These are phyloP conservation scores for Thripadectes ignobilis DNA, from an alignment of 2,797 vertebrate genomes.

Conservation along the genomic window DNA sequence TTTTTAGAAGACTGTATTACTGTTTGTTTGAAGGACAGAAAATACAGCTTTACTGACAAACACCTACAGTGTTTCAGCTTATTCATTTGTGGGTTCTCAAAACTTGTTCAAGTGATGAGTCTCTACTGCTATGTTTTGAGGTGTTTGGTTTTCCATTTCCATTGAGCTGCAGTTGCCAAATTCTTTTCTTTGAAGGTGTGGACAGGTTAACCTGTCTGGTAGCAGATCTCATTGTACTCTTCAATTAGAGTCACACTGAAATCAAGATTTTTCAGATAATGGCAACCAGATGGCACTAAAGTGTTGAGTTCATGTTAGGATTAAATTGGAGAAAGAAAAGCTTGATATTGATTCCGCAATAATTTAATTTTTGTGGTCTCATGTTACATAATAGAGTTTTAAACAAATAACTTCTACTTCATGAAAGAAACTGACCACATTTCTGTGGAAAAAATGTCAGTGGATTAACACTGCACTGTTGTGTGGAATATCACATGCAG, in stretches of 20 bases:
- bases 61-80: not conserved
- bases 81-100: not conserved
- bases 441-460: not conserved
- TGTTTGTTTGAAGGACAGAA: not conserved
- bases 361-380: not conserved
- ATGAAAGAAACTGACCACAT: not conserved
- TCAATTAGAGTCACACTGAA: not conserved
- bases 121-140: not conserved
- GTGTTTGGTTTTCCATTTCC: not conserved
- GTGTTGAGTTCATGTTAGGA: not conserved
- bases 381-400: not conserved
- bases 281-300: not conserved
- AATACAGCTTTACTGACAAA: not conserved
- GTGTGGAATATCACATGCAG: not conserved
- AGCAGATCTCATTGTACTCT: not conserved
- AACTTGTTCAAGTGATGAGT: not conserved
- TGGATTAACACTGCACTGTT: not conserved
- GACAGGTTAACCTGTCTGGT: not conserved
- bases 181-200: not conserved
- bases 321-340: not conserved
- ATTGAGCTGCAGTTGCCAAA: not conserved
- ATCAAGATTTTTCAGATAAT: not conserved
- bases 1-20: not conserved
- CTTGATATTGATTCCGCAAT: not conserved
- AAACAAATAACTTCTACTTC: not conserved